Conservation (phyloP, 2,888 invertebrate species). For the Heliconius ismenius region DNA sequence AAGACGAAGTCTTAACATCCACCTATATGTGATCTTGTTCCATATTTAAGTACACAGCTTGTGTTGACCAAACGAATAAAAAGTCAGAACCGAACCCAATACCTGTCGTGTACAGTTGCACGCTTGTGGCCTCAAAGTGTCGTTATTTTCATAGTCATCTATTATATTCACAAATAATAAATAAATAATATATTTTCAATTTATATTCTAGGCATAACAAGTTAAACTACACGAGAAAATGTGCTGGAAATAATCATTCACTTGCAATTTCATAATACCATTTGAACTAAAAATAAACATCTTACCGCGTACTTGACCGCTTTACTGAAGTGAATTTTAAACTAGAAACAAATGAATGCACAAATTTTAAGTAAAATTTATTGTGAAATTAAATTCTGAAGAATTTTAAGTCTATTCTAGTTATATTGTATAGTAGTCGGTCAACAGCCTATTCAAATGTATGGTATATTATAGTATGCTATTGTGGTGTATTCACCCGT, state of each 20-base stretch:
- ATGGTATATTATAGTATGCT: conserved; percentile 26
- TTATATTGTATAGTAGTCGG: conserved; percentile 18
- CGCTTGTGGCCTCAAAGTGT: too few species aligned
- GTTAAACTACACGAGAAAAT: neutral
- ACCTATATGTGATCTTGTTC: too few species aligned
- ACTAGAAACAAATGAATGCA: conserved; percentile 39
- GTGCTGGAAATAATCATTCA: conserved; percentile 22
- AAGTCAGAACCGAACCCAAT: too few species aligned
- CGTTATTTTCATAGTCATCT: neutral
- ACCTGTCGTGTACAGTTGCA: too few species aligned
- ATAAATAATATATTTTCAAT: too few species aligned
- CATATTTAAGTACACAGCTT: too few species aligned
- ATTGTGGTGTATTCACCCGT: conserved; percentile 53
- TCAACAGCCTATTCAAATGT: conserved; percentile 31
- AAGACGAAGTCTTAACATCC: too few species aligned
- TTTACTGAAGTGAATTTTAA: conserved; percentile 37
- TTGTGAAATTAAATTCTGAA: neutral
- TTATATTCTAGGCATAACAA: neutral
- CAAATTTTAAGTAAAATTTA: conserved; percentile 6
- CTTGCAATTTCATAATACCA: conserved; percentile 32
- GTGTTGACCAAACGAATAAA: too few species aligned
- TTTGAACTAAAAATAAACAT: conserved; percentile 36
- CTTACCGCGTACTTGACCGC: conserved; percentile 39
- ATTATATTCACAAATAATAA: neutral
- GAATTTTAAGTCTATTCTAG: conserved; percentile 9